These are phyloP conservation scores for Charina bottae DNA, from an alignment of 2,113 vertebrate genomes.

Conservation along the genomic window DNA sequence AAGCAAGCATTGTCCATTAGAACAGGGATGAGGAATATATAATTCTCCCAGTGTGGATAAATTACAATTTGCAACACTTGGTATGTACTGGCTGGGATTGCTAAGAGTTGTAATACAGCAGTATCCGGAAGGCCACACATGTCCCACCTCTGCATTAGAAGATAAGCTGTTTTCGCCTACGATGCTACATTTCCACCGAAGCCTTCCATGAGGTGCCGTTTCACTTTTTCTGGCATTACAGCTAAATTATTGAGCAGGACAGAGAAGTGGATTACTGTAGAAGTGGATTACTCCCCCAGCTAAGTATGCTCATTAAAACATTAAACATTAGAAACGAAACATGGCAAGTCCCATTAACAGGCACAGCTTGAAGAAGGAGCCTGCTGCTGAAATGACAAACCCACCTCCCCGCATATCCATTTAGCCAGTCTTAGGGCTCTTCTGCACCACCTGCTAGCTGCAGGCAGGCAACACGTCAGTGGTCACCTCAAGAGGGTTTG, in stretches of 20 bases:
- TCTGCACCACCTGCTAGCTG: neutral
- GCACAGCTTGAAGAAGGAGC: neutral
- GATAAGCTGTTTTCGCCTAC: neutral
- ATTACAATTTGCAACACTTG: neutral
- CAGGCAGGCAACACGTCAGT: neutral
- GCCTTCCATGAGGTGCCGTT: neutral
- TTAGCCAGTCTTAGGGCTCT: neutral
- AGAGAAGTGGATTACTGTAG: neutral
- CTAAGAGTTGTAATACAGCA: neutral
- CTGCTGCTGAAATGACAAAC: neutral
- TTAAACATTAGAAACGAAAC: neutral
- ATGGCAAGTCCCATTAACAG: neutral
- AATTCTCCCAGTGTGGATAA: neutral
- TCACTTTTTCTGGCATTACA: neutral
- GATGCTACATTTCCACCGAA: neutral
- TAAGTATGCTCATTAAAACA: neutral
- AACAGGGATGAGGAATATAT: neutral
- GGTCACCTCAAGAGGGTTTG: neutral
- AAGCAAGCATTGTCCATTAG: neutral
- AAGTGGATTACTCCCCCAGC: neutral
- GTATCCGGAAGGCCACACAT: neutral
- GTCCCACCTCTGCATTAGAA: neutral
- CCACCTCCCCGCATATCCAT: neutral
- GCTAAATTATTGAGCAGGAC: neutral
- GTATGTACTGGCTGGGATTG: neutral